Base-by-base conservation (phyloP, 2,888 invertebrate species). In the Biston betularia region DNA sequence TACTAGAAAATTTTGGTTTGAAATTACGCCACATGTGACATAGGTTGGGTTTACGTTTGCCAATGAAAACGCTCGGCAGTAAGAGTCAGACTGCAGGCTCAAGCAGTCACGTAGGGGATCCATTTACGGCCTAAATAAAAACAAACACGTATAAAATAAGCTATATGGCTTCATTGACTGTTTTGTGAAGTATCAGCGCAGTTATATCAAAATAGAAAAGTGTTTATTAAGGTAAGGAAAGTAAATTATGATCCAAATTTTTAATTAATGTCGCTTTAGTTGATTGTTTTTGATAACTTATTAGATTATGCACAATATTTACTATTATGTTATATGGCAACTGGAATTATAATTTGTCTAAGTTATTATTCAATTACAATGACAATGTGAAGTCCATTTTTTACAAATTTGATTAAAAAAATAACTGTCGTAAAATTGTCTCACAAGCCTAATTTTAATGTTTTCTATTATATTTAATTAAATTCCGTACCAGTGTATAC, bases 51-150 rank as follows among this genome's bases (percentile, higher is more conserved):
- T 44, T 61, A 7, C 14, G 42, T 63, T 69, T 63, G 46, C 79
- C 81, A 81, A 81, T 81, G 63, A 62, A 54, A 74, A 65, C 34
- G 60, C 63, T 76, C 79, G 83, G 79, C 90, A 92, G 92, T 92
- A 63, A 77, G 83, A 88, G 89, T 85, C 82, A 75, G 82, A 70
- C 81, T 63, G 68, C 83, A 81, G 90, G 86, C 88, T 86, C 76
- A 84, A 68, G 57, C 71, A 78, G 89, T 79, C 70, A 74, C 71
- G 78, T 74, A 35, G 10, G 44, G 68, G 56, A 59, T 48, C 54
- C 35, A 48, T 69, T 65, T 75, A 54, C 75, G 80, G 77, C 74
- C 77, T 83, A 79, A 82, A 78, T 74, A 79, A 77, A 77, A 79
- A 75, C 70, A 77, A 76, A 82, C 70, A 75, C 84, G 85, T 77